phyloP scores from a whole-genome alignment of 2,888 invertebrate genomes.

The Julus scandinavius region DNA sequence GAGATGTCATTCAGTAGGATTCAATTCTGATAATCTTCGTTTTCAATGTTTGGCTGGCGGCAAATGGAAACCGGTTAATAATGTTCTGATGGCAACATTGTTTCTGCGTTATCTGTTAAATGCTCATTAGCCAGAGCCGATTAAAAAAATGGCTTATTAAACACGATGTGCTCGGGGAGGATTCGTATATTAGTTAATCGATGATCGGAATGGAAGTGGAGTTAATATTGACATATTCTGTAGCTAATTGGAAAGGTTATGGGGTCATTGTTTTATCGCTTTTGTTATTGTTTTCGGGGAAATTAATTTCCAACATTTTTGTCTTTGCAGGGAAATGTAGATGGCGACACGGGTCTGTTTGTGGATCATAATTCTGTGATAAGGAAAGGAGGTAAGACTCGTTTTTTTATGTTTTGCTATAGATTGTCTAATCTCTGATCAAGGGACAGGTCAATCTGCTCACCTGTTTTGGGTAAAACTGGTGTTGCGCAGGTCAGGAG shows the following conservation, averaged over 20 bases:
- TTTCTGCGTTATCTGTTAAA: background rate
- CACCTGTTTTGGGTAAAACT: too few species aligned
- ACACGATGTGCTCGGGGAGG: background rate
- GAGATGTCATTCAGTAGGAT: background rate
- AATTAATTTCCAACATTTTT: background rate
- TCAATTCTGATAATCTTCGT: background rate
- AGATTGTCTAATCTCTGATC: too few species aligned
- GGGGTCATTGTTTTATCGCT: background rate
- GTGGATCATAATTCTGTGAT: conserved; percentile 56
- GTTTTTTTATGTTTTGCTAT: background rate
- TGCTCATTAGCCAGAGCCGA: background rate
- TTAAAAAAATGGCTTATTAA: background rate
- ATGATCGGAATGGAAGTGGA: background rate
- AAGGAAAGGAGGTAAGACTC: conserved; percentile 55
- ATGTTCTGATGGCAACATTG: background rate
- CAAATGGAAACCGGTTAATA: background rate
- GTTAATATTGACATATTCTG: background rate
- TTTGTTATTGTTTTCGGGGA: background rate
- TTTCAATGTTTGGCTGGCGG: background rate
- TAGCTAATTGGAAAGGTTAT: background rate
- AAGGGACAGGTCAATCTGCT: too few species aligned
- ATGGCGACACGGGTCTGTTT: conserved; percentile 54
- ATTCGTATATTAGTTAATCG: background rate
- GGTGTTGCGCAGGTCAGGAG: too few species aligned
- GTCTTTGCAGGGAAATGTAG: conserved; percentile 53